Base-by-base conservation (phyloP, 2,888 invertebrate species). In the Zygogramma bicolorata region DNA sequence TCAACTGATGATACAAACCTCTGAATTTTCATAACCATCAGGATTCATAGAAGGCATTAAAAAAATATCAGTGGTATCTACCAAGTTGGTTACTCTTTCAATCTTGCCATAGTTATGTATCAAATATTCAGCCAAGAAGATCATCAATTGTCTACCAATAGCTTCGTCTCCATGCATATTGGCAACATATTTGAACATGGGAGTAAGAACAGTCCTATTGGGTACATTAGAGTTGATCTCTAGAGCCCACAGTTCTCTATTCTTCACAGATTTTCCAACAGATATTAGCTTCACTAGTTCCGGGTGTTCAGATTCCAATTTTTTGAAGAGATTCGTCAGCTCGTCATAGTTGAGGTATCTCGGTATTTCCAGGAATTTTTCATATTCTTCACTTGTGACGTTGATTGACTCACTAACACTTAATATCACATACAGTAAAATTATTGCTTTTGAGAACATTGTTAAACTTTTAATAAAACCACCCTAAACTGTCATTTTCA, bases 21-120 rank as follows among this genome's bases (percentile, higher is more conserved):
- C 84, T 65, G 97, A 94, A 69, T 89, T 90, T 85, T 95, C 96
- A 89, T 93, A 98, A 15, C 99, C 99, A 90, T 99, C 95, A 38
- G 99, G 99, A 89, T 99, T 99, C 91, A 99, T 92, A 0, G 97
- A 95, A 0, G 99, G 98, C 96, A 99, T 94, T 81, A 99, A 88
- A 87, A 94, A 97, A 76, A 99, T 96, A 84, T 98, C 95, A 0
- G 97, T 98, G 3, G 88, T 89, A 83, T 98, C 93, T 0, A 99
- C 91, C 68, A 99, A 87, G 71, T 89, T 89, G 0, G 95, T 93
- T 20, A 98, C 90, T 68, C 94, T 88, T 0, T 90, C 88, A 80
- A 91, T 90, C 69, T 88, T 91, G 2, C 92, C 92, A 84, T 95
- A 95, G 84, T 94, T 94, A 7, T 89, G 87, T 62, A 98, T 88